A percentile compares a stretch with the other conserved stretches of the same genome.
Conservation (phyloP, 2,113 vertebrate genomes). For the Tauraco erythrolophus region DNA sequence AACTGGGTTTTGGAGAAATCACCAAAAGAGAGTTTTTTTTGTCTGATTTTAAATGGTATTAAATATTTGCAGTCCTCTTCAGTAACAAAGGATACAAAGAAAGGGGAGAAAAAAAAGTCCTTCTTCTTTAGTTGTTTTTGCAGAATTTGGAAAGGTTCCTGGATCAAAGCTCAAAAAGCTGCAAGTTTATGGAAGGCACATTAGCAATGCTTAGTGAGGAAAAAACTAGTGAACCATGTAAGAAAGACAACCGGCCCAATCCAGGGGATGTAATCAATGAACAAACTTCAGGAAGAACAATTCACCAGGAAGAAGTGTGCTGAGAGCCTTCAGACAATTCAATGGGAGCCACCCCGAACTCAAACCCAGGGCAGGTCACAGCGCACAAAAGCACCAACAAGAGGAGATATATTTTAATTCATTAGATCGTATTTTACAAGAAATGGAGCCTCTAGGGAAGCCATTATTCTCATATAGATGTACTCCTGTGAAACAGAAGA, state of each 20-base stretch:
- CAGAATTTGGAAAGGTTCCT: slow-evolving; percentile 44
- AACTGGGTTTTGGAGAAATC: slow-evolving; percentile 37
- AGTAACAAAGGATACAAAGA: slow-evolving; percentile 23
- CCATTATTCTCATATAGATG: slow-evolving; percentile 57
- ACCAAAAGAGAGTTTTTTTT: neutral
- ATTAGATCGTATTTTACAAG: slow-evolving; percentile 32
- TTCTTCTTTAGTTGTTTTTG: neutral
- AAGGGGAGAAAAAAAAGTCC: rapidly evolving
- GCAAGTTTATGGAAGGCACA: neutral
- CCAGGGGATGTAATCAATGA: neutral
- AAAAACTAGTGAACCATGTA: neutral
- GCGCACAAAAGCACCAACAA: neutral
- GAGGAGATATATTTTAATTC: slow-evolving; percentile 50
- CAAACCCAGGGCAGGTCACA: slow-evolving; percentile 10
- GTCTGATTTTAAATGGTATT: slow-evolving; percentile 17
- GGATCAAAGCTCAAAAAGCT: slow-evolving; percentile 36
- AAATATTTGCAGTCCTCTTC: slow-evolving; percentile 38
- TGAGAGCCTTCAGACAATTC: slow-evolving; percentile 22
- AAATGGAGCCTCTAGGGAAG: slow-evolving; percentile 49
- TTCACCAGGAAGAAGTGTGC: neutral
- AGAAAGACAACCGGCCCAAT: neutral
- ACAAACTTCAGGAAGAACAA: slow-evolving; percentile 8
- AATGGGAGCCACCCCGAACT: neutral
- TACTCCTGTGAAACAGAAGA: slow-evolving; percentile 60
- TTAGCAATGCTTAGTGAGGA: slow-evolving; percentile 9